A percentile compares a stretch with the other conserved stretches of the same genome.
Evolutionary conservation across 2,113 vertebrate genomes (phyloP).

Genomic region (Athene noctua): DNA sequence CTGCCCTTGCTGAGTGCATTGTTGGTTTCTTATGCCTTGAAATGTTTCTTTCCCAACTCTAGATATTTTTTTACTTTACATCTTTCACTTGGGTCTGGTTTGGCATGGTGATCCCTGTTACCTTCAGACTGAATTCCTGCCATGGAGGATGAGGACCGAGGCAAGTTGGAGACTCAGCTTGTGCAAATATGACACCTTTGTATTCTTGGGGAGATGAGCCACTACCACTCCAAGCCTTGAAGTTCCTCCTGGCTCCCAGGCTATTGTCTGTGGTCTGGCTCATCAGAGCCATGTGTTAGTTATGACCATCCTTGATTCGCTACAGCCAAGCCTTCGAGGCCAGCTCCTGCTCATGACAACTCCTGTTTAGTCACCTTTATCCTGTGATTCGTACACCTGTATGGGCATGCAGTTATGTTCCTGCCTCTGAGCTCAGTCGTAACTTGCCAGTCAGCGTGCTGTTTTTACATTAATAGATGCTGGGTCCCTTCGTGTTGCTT

Average conservation of each 20-base stretch:
- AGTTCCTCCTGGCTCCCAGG: background rate
- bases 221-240: background rate
- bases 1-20: background rate
- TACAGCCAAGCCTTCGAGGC: background rate
- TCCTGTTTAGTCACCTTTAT: background rate
- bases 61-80: background rate
- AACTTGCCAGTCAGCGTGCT: background rate
- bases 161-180: background rate
- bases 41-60: background rate
- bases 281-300: background rate
- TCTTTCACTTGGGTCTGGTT: background rate
- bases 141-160: background rate
- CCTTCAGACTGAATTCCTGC: background rate
- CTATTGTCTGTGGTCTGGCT: background rate
- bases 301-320: background rate
- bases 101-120: background rate
- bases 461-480: rapidly evolving
- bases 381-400: background rate
- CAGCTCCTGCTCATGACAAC: background rate
- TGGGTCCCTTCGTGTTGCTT: rapidly evolving
- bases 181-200: background rate
- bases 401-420: background rate
- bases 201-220: background rate
- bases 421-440: background rate
- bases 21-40: background rate